Evolutionary conservation across 2,888 invertebrate species (phyloP), one percentile per base, ranked within the genome.

Genomic region (Hydroisotoma schaefferi): DNA sequence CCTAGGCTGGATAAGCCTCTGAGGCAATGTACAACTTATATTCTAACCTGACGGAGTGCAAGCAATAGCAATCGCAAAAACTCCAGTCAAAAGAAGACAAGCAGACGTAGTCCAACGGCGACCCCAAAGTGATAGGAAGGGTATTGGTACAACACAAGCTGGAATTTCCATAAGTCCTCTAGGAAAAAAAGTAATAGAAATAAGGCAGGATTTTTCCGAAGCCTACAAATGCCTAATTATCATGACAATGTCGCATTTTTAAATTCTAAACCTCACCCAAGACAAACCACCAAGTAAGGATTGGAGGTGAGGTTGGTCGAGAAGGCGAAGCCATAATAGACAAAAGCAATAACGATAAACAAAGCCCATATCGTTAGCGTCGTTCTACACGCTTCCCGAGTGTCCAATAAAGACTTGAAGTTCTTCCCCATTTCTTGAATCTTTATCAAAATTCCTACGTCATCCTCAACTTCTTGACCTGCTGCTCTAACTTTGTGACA

Each of bases 121-220:
- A 40, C 68, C 70, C 63, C 63, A 68, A n/a, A n/a, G n/a, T n/a
- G n/a, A n/a, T 2, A 68, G 53, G 38, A 70, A 61, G 3, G 68
- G 67, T 8, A 61, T 60, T 20, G 59, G 57, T 2, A 65, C 46
- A 5, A 59, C 26, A 18, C 61, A 59, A 10, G 68, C 68, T 5
- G 70, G 70, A 22, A 70, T 62, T 62, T 70, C 70, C 63, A 66
- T 63, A n/a, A 70, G 46, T 4, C 68, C 68, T 37, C 70, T 70
- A 43, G 2, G 53, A 33, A 27, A n/a, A n/a, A n/a, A n/a, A n/a
- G n/a, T n/a, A n/a, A n/a, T n/a, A n/a, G n/a, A n/a, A n/a, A n/a
- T n/a, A n/a, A n/a, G n/a, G n/a, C n/a, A n/a, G n/a, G n/a, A n/a
- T n/a, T n/a, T n/a, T n/a, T n/a, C n/a, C n/a, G n/a, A n/a, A n/a